Conservation (phyloP, 2,113 vertebrate genomes). For the Sapajus apella region DNA sequence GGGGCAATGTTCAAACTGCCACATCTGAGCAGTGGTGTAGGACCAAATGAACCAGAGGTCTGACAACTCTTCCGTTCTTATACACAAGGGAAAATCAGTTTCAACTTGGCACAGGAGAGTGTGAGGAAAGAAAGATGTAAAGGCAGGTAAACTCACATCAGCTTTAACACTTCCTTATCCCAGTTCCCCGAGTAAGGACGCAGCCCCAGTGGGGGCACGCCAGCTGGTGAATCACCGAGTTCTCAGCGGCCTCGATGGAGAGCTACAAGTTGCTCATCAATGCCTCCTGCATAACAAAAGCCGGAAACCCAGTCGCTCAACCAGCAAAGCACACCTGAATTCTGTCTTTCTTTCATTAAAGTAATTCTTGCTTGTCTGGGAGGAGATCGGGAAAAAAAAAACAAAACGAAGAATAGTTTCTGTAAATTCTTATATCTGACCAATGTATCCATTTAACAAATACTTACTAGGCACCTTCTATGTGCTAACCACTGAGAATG, state of each 20-base stretch:
- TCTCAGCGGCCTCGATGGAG: not conserved
- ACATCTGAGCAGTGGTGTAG: not conserved
- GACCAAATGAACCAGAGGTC: not conserved
- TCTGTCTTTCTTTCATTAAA: not conserved
- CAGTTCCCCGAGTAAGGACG: not conserved
- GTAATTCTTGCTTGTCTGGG: not conserved
- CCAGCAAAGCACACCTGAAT: not conserved
- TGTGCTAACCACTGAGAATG: not conserved
- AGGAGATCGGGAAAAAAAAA: not conserved
- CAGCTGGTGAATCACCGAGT: not conserved
- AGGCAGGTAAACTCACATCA: not conserved
- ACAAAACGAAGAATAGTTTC: not conserved
- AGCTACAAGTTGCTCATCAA: not conserved
- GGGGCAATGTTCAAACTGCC: not conserved
- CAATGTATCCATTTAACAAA: not conserved
- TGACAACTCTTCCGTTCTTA: not conserved
- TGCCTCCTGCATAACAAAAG: not conserved
- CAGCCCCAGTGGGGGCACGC: fast-evolving
- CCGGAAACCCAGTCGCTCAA: not conserved
- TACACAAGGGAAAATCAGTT: not conserved
- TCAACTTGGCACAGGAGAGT: not conserved
- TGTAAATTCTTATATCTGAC: slow-evolving; percentile 1
- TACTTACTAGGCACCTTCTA: not conserved
- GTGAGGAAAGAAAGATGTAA: not conserved
- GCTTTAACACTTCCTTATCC: not conserved